Evolutionary conservation across 1,140 invertebrate genomes (phyloP).

Genomic region (Drosophila lini): DNA sequence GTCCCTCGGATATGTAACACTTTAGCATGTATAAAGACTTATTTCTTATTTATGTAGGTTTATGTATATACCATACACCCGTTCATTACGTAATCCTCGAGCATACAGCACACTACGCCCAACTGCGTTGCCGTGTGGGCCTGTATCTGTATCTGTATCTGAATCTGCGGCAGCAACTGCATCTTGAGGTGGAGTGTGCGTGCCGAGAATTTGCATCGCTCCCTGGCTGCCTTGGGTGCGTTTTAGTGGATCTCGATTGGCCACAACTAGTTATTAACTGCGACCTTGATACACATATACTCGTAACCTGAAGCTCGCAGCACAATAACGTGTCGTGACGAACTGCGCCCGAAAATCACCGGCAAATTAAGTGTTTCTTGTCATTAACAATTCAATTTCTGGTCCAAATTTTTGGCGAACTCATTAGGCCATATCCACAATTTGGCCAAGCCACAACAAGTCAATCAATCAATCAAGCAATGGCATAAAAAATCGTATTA

Average conservation of each 20-base stretch:
- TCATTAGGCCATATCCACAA: constrained; percentile 54
- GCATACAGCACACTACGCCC: constrained; percentile 62
- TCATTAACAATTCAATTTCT: constrained; percentile 47
- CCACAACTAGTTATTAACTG: constrained; percentile 55
- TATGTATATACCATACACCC: constrained; percentile 27
- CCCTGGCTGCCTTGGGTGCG: constrained; percentile 48
- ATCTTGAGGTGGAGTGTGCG: constrained; percentile 42
- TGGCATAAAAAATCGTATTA: constrained; percentile 57
- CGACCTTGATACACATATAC: constrained; percentile 72
- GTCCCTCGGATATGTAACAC: constrained; percentile 69
- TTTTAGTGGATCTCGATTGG: constrained; percentile 54
- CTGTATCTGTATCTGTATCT: constrained; percentile 35
- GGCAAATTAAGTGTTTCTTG: constrained; percentile 41
- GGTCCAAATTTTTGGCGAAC: constrained; percentile 50
- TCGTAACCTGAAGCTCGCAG: constrained; percentile 6
- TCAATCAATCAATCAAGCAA: constrained; percentile 62
- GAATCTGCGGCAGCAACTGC: constrained; percentile 25
- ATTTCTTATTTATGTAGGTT: constrained; percentile 41
- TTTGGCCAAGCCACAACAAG: constrained; percentile 40
- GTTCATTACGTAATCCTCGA: constrained; percentile 66
- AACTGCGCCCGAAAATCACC: constrained; percentile 52
- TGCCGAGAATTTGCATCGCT: constrained; percentile 67
- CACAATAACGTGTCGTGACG: constrained; percentile 61
- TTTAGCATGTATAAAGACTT: constrained; percentile 67
- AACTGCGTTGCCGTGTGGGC: constrained; percentile 59